phyloP scores from a whole-genome alignment of 2,888 invertebrate genomes.

The Bombyx huttoni region DNA sequence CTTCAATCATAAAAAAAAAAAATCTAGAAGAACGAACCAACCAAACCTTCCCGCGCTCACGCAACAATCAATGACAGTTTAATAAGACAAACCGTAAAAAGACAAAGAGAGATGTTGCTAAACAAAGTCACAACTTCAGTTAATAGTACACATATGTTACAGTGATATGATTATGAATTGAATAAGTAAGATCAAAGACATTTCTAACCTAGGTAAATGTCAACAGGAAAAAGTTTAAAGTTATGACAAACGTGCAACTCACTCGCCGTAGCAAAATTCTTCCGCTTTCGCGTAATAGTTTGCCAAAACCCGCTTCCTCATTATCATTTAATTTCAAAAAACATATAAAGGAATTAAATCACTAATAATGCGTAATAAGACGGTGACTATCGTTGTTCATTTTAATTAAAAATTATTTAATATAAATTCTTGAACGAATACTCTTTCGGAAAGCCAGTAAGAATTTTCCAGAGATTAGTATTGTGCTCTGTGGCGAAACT shows the following conservation, averaged over 20 bases:
- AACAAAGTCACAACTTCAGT: too few relatives aligned
- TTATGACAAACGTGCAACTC: constrained; percentile 15
- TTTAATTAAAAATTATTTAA: constrained; percentile 34
- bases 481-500: constrained; percentile 5
- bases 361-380: constrained; percentile 13
- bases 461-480: constrained; percentile 13
- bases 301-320: constrained; percentile 5
- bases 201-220: constrained; percentile 8
- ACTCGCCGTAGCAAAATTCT: constrained; percentile 10
- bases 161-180: neutral
- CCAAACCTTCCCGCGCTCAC: too few relatives aligned
- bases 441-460: constrained; percentile 18
- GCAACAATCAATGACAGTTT: too few relatives aligned
- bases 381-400: constrained; percentile 20
- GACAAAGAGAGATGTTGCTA: too few relatives aligned
- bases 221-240: constrained; percentile 10
- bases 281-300: constrained; percentile 8
- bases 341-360: constrained; percentile 23
- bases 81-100: too few relatives aligned
- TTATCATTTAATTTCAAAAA: constrained; percentile 17
- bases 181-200: constrained; percentile 2
- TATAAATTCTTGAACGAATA: constrained; percentile 23
- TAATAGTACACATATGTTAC: neutral
- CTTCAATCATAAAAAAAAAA: too few relatives aligned
- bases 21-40: too few relatives aligned